phyloP scores from a whole-genome alignment of 2,888 invertebrate species.

The Heteromyza rotundicornis region DNA sequence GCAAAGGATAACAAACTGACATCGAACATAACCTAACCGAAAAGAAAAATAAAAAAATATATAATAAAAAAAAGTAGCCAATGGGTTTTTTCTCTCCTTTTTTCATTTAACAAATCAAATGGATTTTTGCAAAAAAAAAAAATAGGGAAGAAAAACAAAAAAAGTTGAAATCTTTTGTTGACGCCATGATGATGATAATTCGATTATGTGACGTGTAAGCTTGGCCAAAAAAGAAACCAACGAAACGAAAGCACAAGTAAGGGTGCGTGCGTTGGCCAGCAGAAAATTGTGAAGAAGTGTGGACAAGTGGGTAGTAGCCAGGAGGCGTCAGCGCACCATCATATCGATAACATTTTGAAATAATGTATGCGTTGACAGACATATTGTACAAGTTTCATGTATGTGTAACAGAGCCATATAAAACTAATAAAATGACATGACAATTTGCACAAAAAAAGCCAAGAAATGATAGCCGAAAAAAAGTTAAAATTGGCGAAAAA shows the following conservation, averaged over 20 bases:
- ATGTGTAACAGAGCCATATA: too few species aligned
- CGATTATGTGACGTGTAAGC: slow-evolving; percentile 49
- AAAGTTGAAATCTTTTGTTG: slow-evolving; percentile 53
- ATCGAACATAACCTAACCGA: slow-evolving; percentile 51
- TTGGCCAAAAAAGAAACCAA: slow-evolving; percentile 9
- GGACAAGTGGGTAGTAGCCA: too few species aligned
- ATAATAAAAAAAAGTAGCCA: slow-evolving; percentile 17
- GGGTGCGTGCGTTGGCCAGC: background rate
- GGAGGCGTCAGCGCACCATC: too few species aligned
- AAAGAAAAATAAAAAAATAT: slow-evolving; percentile 25
- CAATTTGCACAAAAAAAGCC: too few species aligned
- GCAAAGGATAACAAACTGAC: slow-evolving; percentile 54
- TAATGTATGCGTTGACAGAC: too few species aligned
- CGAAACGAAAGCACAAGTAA: background rate
- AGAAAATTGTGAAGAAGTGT: background rate
- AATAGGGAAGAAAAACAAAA: slow-evolving; percentile 26
- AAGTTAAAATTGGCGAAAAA: too few species aligned
- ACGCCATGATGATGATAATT: slow-evolving; percentile 61
- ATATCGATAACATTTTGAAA: background rate
- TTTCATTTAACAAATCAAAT: slow-evolving; percentile 14
- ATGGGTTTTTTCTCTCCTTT: background rate
- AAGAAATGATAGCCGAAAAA: too few species aligned
- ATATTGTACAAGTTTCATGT: too few species aligned
- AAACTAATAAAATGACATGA: too few species aligned
- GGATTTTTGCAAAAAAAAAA: slow-evolving; percentile 15